Conservation (phyloP, 2,797 vertebrate species). For the Melopsittacus undulatus region DNA sequence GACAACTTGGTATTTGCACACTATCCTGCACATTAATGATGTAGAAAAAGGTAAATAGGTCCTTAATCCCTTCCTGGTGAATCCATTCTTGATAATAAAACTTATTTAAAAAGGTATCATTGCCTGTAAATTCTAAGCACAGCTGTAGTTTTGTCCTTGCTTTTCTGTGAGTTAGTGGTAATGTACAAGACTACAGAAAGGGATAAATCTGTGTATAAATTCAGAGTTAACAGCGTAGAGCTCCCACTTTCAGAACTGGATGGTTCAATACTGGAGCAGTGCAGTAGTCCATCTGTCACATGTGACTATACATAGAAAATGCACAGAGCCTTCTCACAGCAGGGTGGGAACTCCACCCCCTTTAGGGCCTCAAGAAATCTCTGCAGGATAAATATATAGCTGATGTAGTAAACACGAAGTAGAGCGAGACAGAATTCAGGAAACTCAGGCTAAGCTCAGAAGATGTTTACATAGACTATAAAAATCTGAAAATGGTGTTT, state of each 20-base stretch:
- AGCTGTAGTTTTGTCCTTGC: neutral
- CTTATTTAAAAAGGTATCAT: neutral
- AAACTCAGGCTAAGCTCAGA: conserved; percentile 37
- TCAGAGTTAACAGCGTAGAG: neutral
- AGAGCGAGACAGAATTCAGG: conserved; percentile 4
- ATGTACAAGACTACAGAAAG: neutral
- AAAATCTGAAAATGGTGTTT: conserved; percentile 14
- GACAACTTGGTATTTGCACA: neutral
- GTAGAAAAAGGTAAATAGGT: neutral
- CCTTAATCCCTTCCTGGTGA: neutral
- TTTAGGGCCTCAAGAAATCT: conserved; percentile 25
- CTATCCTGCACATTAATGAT: neutral
- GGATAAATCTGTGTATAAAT: neutral
- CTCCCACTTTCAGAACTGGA: neutral
- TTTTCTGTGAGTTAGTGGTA: neutral
- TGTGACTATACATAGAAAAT: neutral
- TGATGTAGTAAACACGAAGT: conserved; percentile 40
- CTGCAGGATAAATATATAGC: conserved; percentile 37
- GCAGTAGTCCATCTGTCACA: neutral
- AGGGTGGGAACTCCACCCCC: neutral
- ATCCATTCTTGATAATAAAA: neutral
- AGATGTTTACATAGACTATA: conserved; percentile 29
- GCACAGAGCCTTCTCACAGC: conserved; percentile 2
- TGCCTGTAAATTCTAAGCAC: neutral
- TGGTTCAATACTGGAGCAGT: rapidly evolving